phyloP scores from a whole-genome alignment of 2,888 invertebrate genomes.

The Papilio gigon region DNA sequence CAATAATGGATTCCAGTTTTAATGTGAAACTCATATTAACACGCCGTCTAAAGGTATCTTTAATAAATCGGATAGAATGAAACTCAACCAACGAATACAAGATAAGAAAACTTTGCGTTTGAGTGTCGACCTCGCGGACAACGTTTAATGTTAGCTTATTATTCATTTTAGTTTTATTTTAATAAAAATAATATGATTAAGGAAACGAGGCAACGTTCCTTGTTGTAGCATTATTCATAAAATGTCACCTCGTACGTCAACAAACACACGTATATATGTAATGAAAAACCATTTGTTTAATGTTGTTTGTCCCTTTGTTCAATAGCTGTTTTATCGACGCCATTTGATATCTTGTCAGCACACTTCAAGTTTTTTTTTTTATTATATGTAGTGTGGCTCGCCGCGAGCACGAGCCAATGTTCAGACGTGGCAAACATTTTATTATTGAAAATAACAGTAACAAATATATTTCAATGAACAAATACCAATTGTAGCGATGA shows the following conservation, averaged over 20 bases:
- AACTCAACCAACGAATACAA: background rate
- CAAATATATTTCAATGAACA: no score
- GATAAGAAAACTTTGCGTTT: no score
- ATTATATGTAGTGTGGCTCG: no score
- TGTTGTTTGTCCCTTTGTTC: background rate
- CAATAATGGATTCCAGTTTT: no score
- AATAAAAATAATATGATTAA: background rate
- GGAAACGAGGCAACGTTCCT: background rate
- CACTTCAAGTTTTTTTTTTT: no score
- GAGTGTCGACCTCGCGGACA: background rate
- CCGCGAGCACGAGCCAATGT: no score
- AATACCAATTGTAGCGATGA: no score
- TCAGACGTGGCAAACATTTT: no score
- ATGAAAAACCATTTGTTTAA: background rate
- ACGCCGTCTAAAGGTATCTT: no score
- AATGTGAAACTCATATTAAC: no score
- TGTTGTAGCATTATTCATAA: background rate
- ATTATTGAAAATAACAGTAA: no score
- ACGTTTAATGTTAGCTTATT: background rate
- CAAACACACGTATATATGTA: background rate
- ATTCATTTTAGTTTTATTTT: background rate
- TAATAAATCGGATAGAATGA: no score
- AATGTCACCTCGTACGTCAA: background rate
- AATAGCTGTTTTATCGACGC: background rate
- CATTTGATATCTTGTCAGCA: background rate